phyloP scores from a whole-genome alignment of 2,888 invertebrate species.

The Meghimatium bilineatum region DNA sequence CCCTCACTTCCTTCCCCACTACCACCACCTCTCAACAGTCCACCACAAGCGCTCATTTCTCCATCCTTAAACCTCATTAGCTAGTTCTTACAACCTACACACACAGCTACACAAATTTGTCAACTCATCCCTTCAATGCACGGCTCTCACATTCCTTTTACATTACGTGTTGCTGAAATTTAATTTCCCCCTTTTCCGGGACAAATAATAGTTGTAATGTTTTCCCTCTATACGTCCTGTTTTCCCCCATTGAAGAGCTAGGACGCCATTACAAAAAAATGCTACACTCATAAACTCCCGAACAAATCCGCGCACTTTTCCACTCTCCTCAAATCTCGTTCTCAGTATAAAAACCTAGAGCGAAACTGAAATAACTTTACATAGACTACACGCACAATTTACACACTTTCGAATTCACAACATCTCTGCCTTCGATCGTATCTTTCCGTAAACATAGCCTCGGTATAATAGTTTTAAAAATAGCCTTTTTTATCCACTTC shows the following conservation, averaged over 20 bases:
- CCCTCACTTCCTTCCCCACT: not conserved
- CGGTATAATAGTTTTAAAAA: not conserved
- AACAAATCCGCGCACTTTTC: too few species aligned
- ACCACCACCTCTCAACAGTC: constrained; percentile 10
- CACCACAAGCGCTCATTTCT: not conserved
- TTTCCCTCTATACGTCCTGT: not conserved
- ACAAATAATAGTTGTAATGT: constrained; percentile 3
- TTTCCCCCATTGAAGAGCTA: constrained; percentile 1
- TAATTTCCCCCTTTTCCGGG: not conserved
- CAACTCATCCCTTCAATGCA: not conserved
- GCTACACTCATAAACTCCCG: not conserved
- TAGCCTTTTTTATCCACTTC: not conserved
- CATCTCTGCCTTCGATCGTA: not conserved
- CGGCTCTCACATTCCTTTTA: not conserved
- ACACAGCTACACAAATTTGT: not conserved
- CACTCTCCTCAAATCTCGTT: not conserved
- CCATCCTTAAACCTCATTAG: not conserved
- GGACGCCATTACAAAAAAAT: not conserved
- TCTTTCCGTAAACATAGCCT: not conserved
- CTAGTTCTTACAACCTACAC: not conserved
- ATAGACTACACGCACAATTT: not conserved
- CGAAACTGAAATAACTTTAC: not conserved
- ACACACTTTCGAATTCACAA: not conserved
- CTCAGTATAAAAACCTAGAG: not conserved
- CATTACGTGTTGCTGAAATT: not conserved